These are phyloP conservation scores for Monomorium pharaonis DNA, from an alignment of 1,140 invertebrate genomes.

Conservation along the genomic window DNA sequence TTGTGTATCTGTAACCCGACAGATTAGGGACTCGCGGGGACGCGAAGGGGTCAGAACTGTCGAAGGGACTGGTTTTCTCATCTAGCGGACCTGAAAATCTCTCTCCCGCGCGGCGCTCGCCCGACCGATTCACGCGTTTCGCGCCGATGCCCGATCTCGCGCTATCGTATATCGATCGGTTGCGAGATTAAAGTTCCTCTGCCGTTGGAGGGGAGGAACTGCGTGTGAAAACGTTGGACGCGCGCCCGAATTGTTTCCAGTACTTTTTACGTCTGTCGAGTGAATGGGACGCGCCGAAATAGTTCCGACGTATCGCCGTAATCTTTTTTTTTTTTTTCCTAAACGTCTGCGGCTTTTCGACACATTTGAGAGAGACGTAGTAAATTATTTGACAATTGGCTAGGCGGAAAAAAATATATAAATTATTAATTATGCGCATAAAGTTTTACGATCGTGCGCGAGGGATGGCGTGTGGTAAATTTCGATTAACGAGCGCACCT, in stretches of 20 bases:
- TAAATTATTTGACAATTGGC: background rate
- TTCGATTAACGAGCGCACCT: slow-evolving; percentile 11
- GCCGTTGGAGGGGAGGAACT: background rate
- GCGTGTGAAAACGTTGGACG: slow-evolving; percentile 1
- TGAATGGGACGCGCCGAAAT: background rate
- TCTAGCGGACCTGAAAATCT: slow-evolving; percentile 74
- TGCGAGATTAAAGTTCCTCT: slow-evolving; percentile 50
- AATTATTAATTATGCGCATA: slow-evolving; percentile 35
- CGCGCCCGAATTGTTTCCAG: background rate
- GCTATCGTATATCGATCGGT: slow-evolving; percentile 25
- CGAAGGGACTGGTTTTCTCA: slow-evolving; percentile 71
- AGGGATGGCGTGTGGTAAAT: background rate
- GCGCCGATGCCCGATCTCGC: slow-evolving; percentile 44
- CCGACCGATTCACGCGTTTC: slow-evolving; percentile 64
- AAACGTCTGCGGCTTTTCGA: background rate
- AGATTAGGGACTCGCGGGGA: slow-evolving; percentile 45
- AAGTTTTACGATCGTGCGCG: background rate
- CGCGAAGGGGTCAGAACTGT: slow-evolving; percentile 55
- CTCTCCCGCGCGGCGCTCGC: slow-evolving; percentile 11
- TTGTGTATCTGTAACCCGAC: slow-evolving; percentile 50
- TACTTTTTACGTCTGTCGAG: background rate
- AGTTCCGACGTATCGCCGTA: background rate
- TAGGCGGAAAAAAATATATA: slow-evolving; percentile 3
- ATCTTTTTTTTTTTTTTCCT: background rate
- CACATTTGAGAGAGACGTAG: background rate